These are phyloP conservation scores for Phrixothrix hirtus DNA, from an alignment of 2,888 invertebrate species.

Conservation along the genomic window DNA sequence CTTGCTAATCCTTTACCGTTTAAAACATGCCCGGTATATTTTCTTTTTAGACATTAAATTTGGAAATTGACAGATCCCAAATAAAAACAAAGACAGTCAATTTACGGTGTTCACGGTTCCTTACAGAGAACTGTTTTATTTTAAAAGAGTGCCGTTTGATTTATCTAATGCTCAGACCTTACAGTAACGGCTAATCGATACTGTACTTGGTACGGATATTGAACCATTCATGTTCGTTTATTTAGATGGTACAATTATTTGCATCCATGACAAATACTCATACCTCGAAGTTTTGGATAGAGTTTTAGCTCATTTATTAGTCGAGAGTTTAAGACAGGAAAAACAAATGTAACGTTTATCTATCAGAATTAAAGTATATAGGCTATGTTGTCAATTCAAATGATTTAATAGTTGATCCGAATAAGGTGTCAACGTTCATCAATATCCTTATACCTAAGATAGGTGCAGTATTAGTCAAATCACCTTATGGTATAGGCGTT, in stretches of 20 bases:
- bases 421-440: too few species aligned
- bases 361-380: too few species aligned
- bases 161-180: constrained; percentile 37
- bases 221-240: constrained; percentile 32
- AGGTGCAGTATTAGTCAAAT: too few species aligned
- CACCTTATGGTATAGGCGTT: too few species aligned
- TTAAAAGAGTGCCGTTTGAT: constrained; percentile 40
- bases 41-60: constrained; percentile 27
- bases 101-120: constrained; percentile 32
- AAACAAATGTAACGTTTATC: too few species aligned
- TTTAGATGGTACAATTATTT: constrained; percentile 20
- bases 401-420: too few species aligned
- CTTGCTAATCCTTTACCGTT: constrained; percentile 29
- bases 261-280: too few species aligned
- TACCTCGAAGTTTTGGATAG: too few species aligned
- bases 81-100: constrained; percentile 15
- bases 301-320: too few species aligned
- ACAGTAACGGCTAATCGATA: constrained; percentile 39
- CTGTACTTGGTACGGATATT: constrained; percentile 35
- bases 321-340: too few species aligned
- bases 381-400: too few species aligned
- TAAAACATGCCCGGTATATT: constrained; percentile 27
- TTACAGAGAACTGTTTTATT: constrained; percentile 29
- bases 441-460: too few species aligned
- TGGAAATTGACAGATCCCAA: constrained; percentile 32